Conservation (phyloP, 2,888 invertebrate genomes). For the Exephanes ischioxanthus region DNA sequence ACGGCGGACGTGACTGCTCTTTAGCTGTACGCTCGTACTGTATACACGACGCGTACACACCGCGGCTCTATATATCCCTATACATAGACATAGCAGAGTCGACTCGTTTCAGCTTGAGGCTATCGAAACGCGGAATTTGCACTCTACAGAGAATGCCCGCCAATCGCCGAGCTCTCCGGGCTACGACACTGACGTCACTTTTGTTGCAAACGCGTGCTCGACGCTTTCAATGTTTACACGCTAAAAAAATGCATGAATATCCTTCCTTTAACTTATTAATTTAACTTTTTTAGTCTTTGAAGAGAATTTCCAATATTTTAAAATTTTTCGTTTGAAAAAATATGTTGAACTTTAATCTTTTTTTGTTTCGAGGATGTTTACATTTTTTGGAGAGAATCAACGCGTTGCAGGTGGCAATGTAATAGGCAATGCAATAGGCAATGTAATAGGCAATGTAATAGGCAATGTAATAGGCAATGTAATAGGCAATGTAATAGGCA, state of each 20-base stretch:
- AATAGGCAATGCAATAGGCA: background rate
- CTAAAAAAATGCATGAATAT: background rate
- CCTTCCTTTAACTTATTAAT: background rate
- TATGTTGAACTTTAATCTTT: background rate
- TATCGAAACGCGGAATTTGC: conserved; percentile 56
- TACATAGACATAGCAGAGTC: conserved; percentile 8
- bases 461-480: too few species aligned
- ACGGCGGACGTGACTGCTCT: conserved; percentile 53
- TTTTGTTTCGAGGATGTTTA: conserved; percentile 4
- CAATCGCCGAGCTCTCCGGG: background rate
- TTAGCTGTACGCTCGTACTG: conserved; percentile 16
- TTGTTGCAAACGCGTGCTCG: background rate
- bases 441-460: background rate
- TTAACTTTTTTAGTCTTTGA: background rate
- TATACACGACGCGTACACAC: conserved; percentile 5
- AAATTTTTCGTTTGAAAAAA: too few species aligned
- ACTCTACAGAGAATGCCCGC: conserved; percentile 40
- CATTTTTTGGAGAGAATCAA: background rate
- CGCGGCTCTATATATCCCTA: conserved; percentile 10
- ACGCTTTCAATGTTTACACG: background rate
- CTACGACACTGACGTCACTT: conserved; percentile 15
- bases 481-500: too few species aligned
- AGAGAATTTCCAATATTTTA: background rate
- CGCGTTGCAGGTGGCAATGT: background rate
- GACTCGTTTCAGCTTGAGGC: conserved; percentile 53